These are phyloP conservation scores for Ornithoptera alexandrae DNA, from an alignment of 2,888 invertebrate genomes.

Conservation along the genomic window DNA sequence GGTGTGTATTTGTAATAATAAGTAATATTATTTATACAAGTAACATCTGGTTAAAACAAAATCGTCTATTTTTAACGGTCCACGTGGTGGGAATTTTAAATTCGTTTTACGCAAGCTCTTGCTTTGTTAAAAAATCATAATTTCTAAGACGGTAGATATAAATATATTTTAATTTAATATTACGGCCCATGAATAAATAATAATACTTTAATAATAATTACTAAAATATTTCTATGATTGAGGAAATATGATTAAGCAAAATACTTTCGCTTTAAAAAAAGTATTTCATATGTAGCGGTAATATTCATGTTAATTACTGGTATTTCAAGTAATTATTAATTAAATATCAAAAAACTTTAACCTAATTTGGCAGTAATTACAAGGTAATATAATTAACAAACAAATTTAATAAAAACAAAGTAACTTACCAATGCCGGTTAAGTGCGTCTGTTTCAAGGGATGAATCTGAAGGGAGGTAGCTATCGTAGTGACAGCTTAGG, in stretches of 20 bases:
- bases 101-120: background rate
- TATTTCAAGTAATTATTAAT: background rate
- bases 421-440: conserved; percentile 73
- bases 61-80: conserved; percentile 4
- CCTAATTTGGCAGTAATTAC: background rate
- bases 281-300: too few species aligned
- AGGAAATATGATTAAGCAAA: too few species aligned
- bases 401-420: background rate
- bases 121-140: background rate
- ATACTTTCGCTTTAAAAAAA: too few species aligned
- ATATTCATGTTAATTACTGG: too few species aligned
- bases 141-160: background rate
- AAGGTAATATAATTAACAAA: background rate
- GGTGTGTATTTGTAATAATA: conserved; percentile 18
- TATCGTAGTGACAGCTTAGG: conserved; percentile 75
- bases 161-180: background rate
- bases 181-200: background rate
- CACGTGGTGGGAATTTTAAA: conserved; percentile 13
- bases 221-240: too few species aligned
- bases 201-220: background rate
- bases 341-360: background rate
- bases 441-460: conserved; percentile 76
- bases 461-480: conserved; percentile 74
- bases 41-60: conserved; percentile 9
- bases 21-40: conserved; percentile 9